phyloP scores from a whole-genome alignment of 2,888 invertebrate species.

The Erannis defoliaria region DNA sequence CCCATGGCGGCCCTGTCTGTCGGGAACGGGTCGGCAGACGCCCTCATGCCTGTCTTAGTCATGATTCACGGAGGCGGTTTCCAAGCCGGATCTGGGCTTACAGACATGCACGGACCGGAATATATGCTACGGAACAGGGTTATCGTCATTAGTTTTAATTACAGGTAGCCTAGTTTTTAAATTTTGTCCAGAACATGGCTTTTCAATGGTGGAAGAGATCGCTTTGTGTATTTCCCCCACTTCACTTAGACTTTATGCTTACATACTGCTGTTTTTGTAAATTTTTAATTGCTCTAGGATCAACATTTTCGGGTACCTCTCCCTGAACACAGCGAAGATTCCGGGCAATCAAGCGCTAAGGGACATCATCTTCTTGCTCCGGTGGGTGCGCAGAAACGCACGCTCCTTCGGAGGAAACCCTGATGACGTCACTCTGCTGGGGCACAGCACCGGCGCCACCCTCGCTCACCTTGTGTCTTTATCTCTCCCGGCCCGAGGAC shows the following conservation, averaged over 20 bases:
- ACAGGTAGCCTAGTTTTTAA: conserved; percentile 54
- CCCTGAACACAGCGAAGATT: conserved; percentile 58
- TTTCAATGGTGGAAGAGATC: background rate
- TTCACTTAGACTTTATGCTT: background rate
- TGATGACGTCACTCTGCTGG: conserved; percentile 64
- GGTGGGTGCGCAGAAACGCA: conserved; percentile 69
- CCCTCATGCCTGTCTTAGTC: conserved; percentile 35
- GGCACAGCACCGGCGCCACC: conserved; percentile 69
- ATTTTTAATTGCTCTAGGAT: conserved; percentile 52
- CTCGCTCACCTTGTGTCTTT: conserved; percentile 62
- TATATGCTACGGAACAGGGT: conserved; percentile 47
- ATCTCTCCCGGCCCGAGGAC: conserved; percentile 57
- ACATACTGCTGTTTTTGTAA: background rate
- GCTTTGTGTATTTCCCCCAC: background rate
- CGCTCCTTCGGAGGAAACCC: conserved; percentile 68
- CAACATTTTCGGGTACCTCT: conserved; percentile 71
- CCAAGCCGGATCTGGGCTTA: conserved; percentile 34
- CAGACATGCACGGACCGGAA: conserved; percentile 48
- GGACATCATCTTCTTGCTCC: conserved; percentile 64
- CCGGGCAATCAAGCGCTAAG: conserved; percentile 74
- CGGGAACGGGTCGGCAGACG: background rate
- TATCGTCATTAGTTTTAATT: conserved; percentile 70
- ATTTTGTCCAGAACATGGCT: background rate
- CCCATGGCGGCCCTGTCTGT: conserved; percentile 22
- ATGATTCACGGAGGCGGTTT: conserved; percentile 37